Evolutionary conservation across 2,113 vertebrate genomes (phyloP).

Genomic region (Lophius piscatorius): DNA sequence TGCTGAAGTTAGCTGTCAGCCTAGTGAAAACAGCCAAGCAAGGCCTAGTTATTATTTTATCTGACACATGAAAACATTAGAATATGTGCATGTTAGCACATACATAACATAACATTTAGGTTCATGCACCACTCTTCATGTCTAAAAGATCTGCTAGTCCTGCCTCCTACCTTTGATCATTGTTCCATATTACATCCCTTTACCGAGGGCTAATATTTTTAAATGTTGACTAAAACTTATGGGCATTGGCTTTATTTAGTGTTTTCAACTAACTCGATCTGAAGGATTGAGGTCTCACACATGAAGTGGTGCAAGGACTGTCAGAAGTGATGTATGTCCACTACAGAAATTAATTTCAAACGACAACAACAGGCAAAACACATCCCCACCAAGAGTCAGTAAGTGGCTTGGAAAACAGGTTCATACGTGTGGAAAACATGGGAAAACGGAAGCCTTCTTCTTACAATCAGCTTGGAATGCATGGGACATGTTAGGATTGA

Average conservation of each 20-base stretch:
- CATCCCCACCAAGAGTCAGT: conserved; percentile 31
- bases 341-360: conserved; percentile 13
- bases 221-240: not conserved
- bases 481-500: conserved; percentile 53
- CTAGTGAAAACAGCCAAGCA: no score
- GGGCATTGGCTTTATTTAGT: not conserved
- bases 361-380: conserved; percentile 21
- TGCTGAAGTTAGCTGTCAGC: not conserved
- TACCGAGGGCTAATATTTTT: not conserved
- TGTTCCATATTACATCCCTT: conserved; percentile 9
- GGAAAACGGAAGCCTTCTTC: conserved; percentile 7
- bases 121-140: no score
- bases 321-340: conserved; percentile 9
- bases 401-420: conserved; percentile 31
- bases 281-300: not conserved
- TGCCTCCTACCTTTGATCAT: no score
- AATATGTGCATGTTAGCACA: no score
- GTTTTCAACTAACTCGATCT: not conserved
- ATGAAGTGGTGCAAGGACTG: not conserved
- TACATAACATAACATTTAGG: no score
- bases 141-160: no score
- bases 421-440: conserved; percentile 25
- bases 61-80: no score
- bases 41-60: no score
- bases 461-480: conserved; percentile 43